Percentiles rank a stretch among this genome's conserved stretches.
Conservation (phyloP, 2,113 vertebrate genomes). For the Columba livia region DNA sequence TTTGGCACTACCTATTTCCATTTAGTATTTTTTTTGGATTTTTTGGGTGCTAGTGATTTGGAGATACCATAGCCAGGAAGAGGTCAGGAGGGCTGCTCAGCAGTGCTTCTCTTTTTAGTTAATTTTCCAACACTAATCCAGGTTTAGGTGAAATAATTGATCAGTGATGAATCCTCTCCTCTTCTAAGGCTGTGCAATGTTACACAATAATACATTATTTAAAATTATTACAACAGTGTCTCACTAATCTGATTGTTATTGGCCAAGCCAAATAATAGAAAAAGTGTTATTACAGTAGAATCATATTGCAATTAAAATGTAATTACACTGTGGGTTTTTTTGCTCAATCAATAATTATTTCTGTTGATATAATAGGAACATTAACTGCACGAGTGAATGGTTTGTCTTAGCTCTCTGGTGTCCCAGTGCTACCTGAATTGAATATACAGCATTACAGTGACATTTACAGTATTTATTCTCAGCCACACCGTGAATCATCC, state of each 20-base stretch:
- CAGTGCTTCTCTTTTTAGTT: neutral
- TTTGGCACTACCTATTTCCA: neutral
- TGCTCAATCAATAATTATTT: slow-evolving; percentile 48
- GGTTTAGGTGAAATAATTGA: slow-evolving; percentile 33
- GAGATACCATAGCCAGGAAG: neutral
- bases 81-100: neutral
- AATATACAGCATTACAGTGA: neutral
- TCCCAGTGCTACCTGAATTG: neutral
- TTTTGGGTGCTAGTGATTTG: neutral
- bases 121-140: slow-evolving; percentile 9
- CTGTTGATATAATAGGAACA: slow-evolving; percentile 48
- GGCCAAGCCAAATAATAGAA: slow-evolving; percentile 16
- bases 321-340: slow-evolving; percentile 23
- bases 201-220: neutral
- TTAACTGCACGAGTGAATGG: slow-evolving; percentile 17
- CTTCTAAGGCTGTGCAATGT: neutral
- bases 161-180: neutral
- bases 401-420: neutral
- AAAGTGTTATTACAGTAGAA: slow-evolving; percentile 54
- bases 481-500: neutral
- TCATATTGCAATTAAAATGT: slow-evolving; percentile 62
- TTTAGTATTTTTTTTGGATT: neutral
- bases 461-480: neutral
- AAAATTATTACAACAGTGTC: slow-evolving; percentile 16
- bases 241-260: slow-evolving; percentile 38